Conservation (phyloP, 2,888 invertebrate genomes). For the Allophyes oxyacanthae region DNA sequence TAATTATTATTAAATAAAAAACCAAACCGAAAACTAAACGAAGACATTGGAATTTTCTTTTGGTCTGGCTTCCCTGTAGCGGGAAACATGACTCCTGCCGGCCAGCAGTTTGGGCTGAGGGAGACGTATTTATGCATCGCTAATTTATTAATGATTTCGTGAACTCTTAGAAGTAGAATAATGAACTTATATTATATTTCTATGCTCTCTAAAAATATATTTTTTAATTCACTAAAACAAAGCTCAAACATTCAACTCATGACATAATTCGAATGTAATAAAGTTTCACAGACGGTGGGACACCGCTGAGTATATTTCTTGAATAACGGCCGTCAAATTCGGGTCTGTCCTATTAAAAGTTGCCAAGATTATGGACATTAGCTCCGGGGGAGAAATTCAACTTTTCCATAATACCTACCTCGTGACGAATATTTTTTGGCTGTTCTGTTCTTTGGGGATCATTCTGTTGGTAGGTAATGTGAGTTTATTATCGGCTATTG, state of each 20-base stretch:
- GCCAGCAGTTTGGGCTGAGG: too few relatives aligned
- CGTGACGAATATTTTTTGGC: conserved; percentile 58
- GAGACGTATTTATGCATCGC: too few relatives aligned
- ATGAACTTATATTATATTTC: too few relatives aligned
- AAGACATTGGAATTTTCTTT: too few relatives aligned
- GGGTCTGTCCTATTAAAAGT: conserved; percentile 86
- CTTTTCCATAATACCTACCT: conserved; percentile 76
- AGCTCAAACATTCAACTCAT: conserved; percentile 34
- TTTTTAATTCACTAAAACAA: conserved; percentile 14
- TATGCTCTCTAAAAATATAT: too few relatives aligned
- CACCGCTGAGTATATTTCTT: conserved; percentile 81
- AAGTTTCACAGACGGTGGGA: conserved; percentile 75
- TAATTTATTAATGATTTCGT: too few relatives aligned
- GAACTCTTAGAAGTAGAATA: too few relatives aligned
- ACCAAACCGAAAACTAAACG: too few relatives aligned
- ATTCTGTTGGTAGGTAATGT: conserved; percentile 24
- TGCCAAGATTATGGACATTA: conserved; percentile 87
- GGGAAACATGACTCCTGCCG: too few relatives aligned
- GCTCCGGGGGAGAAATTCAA: conserved; percentile 80
- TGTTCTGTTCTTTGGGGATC: conserved; percentile 54
- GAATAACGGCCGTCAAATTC: conserved; percentile 86
- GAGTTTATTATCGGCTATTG: conserved; percentile 3
- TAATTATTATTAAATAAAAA: too few relatives aligned
- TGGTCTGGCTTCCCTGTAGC: too few relatives aligned
- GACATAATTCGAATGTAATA: conserved; percentile 69